Percentiles rank a stretch among this genome's conserved stretches.
Evolutionary conservation across 2,113 vertebrate species (phyloP).

Genomic region (Eulemur macaco): DNA sequence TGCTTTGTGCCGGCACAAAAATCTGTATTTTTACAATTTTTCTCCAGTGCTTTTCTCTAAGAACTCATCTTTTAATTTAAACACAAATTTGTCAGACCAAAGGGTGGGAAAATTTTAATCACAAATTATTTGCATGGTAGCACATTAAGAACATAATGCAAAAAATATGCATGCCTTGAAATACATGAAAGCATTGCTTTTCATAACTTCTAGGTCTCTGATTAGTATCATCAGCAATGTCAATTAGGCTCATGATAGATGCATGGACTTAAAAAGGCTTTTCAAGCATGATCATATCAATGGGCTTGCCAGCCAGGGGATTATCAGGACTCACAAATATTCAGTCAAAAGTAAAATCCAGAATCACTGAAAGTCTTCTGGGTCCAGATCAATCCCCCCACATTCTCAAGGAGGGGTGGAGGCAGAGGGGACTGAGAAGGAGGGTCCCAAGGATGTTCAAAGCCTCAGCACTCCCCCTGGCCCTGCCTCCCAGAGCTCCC

Average conservation of each 20-base stretch:
- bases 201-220: slow-evolving; percentile 34
- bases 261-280: neutral
- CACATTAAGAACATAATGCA: slow-evolving; percentile 29
- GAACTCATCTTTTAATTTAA: slow-evolving; percentile 64
- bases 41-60: slow-evolving; percentile 47
- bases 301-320: neutral
- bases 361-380: neutral
- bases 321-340: slow-evolving; percentile 13
- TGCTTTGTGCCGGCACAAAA: slow-evolving; percentile 32
- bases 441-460: neutral
- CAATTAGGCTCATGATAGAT: neutral
- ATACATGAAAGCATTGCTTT: slow-evolving; percentile 33
- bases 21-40: slow-evolving; percentile 40
- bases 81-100: slow-evolving; percentile 59
- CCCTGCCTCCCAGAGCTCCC: neutral
- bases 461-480: neutral
- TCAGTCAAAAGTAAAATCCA: slow-evolving; percentile 1
- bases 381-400: neutral
- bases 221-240: neutral
- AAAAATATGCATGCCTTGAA: slow-evolving; percentile 52
- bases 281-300: neutral
- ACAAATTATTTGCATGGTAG: slow-evolving; percentile 66
- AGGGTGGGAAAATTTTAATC: slow-evolving; percentile 63
- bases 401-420: neutral
- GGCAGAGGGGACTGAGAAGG: neutral